Percentiles rank a stretch among this genome's conserved stretches.
Evolutionary conservation across 2,797 vertebrate genomes (phyloP).

Genomic region (Heteromormyrus szaboi): DNA sequence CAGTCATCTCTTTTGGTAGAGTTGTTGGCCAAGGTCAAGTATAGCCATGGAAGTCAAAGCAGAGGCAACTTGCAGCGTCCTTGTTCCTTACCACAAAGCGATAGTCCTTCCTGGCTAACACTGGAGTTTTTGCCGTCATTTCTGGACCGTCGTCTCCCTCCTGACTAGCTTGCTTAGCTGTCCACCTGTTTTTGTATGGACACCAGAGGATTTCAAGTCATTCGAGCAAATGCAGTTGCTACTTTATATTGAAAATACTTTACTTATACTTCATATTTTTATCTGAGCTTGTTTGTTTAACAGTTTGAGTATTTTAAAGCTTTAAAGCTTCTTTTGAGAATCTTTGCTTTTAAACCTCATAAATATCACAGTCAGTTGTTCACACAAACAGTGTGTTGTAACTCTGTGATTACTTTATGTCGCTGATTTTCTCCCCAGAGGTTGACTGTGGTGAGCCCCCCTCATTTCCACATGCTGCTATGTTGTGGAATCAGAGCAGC

Average conservation of each 20-base stretch:
- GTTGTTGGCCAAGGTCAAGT: background rate
- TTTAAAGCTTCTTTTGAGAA: background rate
- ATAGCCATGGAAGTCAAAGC: background rate
- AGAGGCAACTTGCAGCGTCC: background rate
- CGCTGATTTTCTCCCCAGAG: constrained; percentile 43
- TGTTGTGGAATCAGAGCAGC: constrained; percentile 43
- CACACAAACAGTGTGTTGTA: background rate
- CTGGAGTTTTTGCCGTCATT: background rate
- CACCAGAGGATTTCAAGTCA: background rate
- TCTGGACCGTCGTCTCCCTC: background rate
- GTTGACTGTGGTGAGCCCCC: constrained; percentile 58
- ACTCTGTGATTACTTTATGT: background rate
- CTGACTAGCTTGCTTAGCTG: background rate
- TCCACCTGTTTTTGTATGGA: background rate
- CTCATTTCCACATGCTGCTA: constrained; percentile 43
- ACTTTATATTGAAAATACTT: background rate
- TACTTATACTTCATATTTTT: background rate
- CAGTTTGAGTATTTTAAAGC: background rate
- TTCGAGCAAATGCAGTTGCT: background rate
- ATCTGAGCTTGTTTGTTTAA: background rate
- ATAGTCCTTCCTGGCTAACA: background rate
- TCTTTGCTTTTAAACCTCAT: background rate
- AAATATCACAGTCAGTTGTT: background rate
- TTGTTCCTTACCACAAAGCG: background rate
- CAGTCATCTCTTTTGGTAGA: background rate